Conservation (phyloP, 2,113 vertebrate species). For the Chauna torquata region DNA sequence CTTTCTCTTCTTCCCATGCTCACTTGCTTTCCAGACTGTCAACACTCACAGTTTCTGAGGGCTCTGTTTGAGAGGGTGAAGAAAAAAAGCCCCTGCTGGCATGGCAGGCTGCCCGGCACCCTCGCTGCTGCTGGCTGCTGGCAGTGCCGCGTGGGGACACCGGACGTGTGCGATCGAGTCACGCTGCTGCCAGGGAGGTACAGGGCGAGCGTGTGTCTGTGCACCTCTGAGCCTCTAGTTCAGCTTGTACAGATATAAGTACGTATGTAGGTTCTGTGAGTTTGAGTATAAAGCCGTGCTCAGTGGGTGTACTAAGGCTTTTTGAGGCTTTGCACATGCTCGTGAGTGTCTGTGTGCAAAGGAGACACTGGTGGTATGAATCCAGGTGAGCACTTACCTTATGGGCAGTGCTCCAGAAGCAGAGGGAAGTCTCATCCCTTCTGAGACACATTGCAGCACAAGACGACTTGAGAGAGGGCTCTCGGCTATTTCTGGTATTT, state of each 20-base stretch:
- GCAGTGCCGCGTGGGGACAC: fast-evolving
- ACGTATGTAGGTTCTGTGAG: background rate
- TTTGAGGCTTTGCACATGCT: background rate
- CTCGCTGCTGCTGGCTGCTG: background rate
- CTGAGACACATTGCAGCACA: background rate
- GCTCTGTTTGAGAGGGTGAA: background rate
- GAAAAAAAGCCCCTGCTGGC: no score
- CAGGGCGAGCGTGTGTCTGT: background rate
- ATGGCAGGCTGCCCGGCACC: background rate
- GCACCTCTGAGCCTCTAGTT: background rate
- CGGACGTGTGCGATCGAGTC: background rate
- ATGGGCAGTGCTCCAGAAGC: background rate
- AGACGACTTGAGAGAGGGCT: background rate
- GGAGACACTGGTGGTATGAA: fast-evolving
- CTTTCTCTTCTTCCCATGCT: background rate
- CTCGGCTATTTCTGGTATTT: background rate
- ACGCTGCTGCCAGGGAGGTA: background rate
- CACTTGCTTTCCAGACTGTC: background rate
- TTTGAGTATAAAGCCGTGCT: background rate
- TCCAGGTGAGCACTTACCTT: background rate
- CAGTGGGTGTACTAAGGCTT: background rate
- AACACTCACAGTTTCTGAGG: background rate
- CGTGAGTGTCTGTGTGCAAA: background rate
- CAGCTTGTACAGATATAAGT: background rate
- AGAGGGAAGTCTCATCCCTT: background rate